Conservation (phyloP, 2,888 invertebrate genomes). For the Epinotia nisella region DNA sequence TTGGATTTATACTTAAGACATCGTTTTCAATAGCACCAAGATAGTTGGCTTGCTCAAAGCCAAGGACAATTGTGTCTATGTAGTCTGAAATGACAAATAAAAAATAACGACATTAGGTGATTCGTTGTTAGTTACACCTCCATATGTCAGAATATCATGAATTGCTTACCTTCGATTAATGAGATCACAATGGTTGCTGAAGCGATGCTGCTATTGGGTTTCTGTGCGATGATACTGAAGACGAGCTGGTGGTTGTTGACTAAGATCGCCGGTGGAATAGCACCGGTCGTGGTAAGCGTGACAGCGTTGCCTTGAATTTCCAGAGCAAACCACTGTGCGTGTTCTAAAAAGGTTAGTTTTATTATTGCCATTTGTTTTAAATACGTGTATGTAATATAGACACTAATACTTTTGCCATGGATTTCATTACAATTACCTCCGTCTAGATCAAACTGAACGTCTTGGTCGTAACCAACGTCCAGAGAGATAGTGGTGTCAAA, state of each 20-base stretch:
- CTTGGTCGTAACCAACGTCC: slow-evolving; percentile 50
- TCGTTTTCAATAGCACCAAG: slow-evolving; percentile 46
- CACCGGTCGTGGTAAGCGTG: slow-evolving; percentile 39
- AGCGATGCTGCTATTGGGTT: slow-evolving; percentile 39
- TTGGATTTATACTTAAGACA: slow-evolving; percentile 39
- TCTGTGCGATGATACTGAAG: slow-evolving; percentile 48
- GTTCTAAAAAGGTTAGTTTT: background rate
- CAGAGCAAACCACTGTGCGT: slow-evolving; percentile 44
- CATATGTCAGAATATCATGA: background rate
- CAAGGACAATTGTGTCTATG: slow-evolving; percentile 43
- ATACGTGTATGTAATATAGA: no score
- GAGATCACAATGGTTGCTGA: slow-evolving; percentile 44
- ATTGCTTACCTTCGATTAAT: slow-evolving; percentile 11
- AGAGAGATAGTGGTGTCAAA: slow-evolving; percentile 49
- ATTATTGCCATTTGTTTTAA: no score
- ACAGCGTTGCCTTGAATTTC: slow-evolving; percentile 38
- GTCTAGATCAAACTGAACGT: slow-evolving; percentile 52
- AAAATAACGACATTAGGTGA: background rate
- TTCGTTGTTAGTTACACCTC: background rate
- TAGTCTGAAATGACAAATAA: slow-evolving; percentile 43
- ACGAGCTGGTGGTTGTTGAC: slow-evolving; percentile 48
- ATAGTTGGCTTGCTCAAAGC: slow-evolving; percentile 50
- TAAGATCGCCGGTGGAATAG: slow-evolving; percentile 44
- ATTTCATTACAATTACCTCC: slow-evolving; percentile 50
- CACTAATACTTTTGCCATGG: background rate